Conservation (phyloP, 2,888 invertebrate genomes). For the Tuberolachnus salignus region DNA sequence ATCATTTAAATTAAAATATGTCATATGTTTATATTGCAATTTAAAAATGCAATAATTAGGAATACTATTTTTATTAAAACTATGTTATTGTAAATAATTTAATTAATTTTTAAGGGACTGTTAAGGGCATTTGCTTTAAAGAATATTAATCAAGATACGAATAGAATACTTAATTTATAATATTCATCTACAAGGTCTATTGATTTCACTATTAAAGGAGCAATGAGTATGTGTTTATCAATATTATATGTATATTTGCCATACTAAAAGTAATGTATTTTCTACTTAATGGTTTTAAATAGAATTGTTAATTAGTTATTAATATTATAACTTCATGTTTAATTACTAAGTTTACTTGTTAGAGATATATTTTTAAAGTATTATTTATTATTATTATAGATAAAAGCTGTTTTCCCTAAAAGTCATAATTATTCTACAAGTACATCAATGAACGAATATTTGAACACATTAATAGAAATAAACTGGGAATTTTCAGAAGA, state of each 20-base stretch:
- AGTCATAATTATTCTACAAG: conserved; percentile 13
- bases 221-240: conserved; percentile 73
- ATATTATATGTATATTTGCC: conserved; percentile 76
- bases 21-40: no score
- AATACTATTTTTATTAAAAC: not conserved
- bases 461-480: conserved; percentile 34
- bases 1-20: no score
- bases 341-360: not conserved
- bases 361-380: no score
- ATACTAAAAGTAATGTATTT: conserved; percentile 69
- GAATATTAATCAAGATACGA: conserved; percentile 62
- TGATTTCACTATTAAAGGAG: conserved; percentile 71
- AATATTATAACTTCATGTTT: not conserved
- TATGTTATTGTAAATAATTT: not conserved
- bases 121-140: conserved; percentile 71
- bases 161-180: conserved; percentile 63
- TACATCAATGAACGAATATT: conserved; percentile 39
- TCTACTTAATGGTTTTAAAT: not conserved
- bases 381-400: conserved; percentile 9
- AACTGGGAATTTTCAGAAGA: conserved; percentile 11
- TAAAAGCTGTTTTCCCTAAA: conserved; percentile 36
- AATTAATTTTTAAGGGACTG: conserved; percentile 65
- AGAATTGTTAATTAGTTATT: not conserved
- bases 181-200: conserved; percentile 69
- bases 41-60: not conserved